These are phyloP conservation scores for Rhynchotus rufescens DNA, from an alignment of 2,797 vertebrate species.

Conservation along the genomic window DNA sequence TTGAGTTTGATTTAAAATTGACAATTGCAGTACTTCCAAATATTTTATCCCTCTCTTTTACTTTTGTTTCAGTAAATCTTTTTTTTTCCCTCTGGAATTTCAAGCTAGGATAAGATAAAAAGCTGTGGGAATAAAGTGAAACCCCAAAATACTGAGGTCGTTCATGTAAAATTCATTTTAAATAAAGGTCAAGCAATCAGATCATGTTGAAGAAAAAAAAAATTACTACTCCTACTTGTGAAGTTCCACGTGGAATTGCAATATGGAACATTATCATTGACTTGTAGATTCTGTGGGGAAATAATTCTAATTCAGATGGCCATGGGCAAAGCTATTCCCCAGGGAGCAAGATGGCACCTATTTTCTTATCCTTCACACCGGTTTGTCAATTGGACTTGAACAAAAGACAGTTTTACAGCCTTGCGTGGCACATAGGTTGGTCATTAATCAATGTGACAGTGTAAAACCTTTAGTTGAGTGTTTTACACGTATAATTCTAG, in stretches of 20 bases:
- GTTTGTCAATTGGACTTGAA: neutral
- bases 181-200: neutral
- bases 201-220: neutral
- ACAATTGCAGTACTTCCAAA: neutral
- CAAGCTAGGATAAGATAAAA: neutral
- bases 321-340: neutral
- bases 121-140: neutral
- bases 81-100: neutral
- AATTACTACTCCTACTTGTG: neutral
- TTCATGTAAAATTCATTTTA: neutral
- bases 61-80: neutral
- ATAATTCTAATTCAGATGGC: neutral
- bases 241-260: neutral
- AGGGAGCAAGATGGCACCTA: neutral
- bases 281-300: neutral
- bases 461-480: neutral
- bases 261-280: neutral
- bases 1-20: neutral
- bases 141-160: neutral
- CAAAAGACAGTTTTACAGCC: slow-evolving; percentile 4
- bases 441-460: neutral
- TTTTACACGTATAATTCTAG: neutral
- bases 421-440: neutral
- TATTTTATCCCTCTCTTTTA: neutral
- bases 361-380: neutral